Evolutionary conservation across 1,140 invertebrate genomes (phyloP), one percentile per base, ranked within the genome.

Genomic region (Branchinecta lindahli): DNA sequence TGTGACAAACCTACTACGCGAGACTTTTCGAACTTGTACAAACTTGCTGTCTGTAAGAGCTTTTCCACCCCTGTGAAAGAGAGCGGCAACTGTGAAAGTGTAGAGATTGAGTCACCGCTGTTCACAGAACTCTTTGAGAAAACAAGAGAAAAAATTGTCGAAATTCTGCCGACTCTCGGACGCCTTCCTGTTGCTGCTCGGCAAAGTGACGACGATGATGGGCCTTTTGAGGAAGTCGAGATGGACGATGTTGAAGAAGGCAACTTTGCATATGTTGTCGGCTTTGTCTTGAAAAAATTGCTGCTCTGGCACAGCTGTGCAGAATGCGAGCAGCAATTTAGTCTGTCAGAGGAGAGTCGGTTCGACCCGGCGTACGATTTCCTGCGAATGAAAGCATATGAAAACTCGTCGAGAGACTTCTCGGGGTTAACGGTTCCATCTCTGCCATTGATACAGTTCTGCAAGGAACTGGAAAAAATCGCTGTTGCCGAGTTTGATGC

Each of bases 231-330:
- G n/a, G 47, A 52, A n/a, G 47, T 9, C 47, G 47, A 52, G 47
- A 52, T 52, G 47, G 47, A 52, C 47, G 9, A 9, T n/a, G 9
- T 52, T 9, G 47, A 52, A n/a, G 47, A 52, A 9, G 47, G 47
- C 9, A 52, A 52, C n/a, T 52, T 52, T n/a, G n/a, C 47, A n/a
- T 52, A 52, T n/a, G 47, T 52, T 52, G 47, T 52, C 47, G 47
- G 47, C n/a, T 52, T 52, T 52, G 47, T 52, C 9, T n/a, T 52
- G 47, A 52, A 52, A 52, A 52, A 52, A 52, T n/a, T 52, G n/a
- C 47, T 52, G 47, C 47, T 52, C n/a, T 52, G 47, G 47, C 47
- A 52, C 9, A 52, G 47, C 47, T 52, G 47, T 52, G 47, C 47
- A 9, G 47, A 52, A 52, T 52, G 47, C n/a, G 47, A 52, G n/a